These are phyloP conservation scores for Microchirus variegatus DNA, from an alignment of 2,797 vertebrate genomes.

Conservation along the genomic window DNA sequence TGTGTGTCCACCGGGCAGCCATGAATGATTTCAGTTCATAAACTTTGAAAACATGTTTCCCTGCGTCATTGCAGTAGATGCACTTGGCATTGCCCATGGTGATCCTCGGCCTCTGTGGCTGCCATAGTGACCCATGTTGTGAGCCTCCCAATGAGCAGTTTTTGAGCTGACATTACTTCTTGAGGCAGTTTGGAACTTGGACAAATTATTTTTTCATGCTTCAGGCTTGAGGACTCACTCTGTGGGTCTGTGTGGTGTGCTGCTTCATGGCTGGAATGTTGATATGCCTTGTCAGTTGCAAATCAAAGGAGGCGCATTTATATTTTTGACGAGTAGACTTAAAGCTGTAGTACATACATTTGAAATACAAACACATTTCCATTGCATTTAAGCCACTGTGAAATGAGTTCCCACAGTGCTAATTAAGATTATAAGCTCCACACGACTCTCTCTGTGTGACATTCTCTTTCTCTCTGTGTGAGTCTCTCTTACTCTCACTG, in stretches of 20 bases:
- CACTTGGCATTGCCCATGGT: neutral
- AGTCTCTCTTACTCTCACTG: too few species aligned
- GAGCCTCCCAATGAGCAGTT: constrained; percentile 20
- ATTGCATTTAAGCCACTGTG: too few species aligned
- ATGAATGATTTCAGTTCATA: too few species aligned
- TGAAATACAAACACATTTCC: too few species aligned
- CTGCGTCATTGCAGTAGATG: neutral
- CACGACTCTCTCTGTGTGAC: too few species aligned
- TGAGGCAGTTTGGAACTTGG: constrained; percentile 41
- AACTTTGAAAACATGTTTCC: neutral
- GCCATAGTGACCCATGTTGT: constrained; percentile 14
- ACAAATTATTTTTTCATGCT: constrained; percentile 46
- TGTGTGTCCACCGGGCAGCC: neutral
- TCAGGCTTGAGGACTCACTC: constrained; percentile 30
- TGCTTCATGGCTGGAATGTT: constrained; percentile 34
- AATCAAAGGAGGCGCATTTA: too few species aligned
- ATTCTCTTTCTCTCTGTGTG: too few species aligned
- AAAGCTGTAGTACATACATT: too few species aligned
- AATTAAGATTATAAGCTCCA: too few species aligned
- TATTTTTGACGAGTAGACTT: too few species aligned
- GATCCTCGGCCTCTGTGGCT: neutral
- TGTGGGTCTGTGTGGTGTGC: constrained; percentile 29
- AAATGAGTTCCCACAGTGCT: too few species aligned
- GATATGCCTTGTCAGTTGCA: constrained; percentile 41
- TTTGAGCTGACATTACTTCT: constrained; percentile 41